Percentiles rank a stretch among this genome's conserved stretches.
Conservation (phyloP, 2,888 invertebrate genomes). For the Rhingia campestris region DNA sequence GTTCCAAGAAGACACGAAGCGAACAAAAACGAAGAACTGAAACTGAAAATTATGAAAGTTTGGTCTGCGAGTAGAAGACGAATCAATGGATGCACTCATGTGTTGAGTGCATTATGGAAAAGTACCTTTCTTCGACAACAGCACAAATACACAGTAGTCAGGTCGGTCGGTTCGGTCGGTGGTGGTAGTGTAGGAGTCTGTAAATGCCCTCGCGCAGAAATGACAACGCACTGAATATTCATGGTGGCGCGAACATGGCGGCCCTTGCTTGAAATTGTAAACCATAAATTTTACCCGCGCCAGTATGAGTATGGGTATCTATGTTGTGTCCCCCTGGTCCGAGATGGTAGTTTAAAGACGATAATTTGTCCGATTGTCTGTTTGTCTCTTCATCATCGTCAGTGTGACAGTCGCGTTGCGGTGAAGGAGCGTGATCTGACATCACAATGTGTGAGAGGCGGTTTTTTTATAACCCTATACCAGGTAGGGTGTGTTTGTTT, state of each 20-base stretch:
- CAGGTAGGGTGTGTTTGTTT: not conserved
- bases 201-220: conserved; percentile 40
- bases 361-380: conserved; percentile 62
- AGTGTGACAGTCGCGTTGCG: conserved; percentile 45
- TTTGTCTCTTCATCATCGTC: conserved; percentile 68
- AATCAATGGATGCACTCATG: conserved; percentile 54
- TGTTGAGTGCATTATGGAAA: conserved; percentile 52
- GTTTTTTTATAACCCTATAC: not conserved
- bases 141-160: conserved; percentile 22
- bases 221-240: conserved; percentile 61
- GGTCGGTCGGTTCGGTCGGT: not conserved
- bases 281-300: conserved; percentile 48
- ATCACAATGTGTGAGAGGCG: conserved; percentile 51
- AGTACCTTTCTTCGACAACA: conserved; percentile 48
- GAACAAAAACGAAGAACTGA: conserved; percentile 1
- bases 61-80: conserved; percentile 51
- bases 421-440: conserved; percentile 65
- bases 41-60: conserved; percentile 46
- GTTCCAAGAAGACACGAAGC: conserved; percentile 20
- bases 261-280: conserved; percentile 59
- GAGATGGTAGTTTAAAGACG: conserved; percentile 26
- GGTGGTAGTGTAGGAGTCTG: not conserved
- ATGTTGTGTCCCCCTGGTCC: conserved; percentile 7
- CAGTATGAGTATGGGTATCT: conserved; percentile 4
- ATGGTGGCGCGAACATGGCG: conserved; percentile 68